Evolutionary conservation across 35 echinoderm and acorn worm genomes (phyloP).

Genomic region (Amphiura filiformis): DNA sequence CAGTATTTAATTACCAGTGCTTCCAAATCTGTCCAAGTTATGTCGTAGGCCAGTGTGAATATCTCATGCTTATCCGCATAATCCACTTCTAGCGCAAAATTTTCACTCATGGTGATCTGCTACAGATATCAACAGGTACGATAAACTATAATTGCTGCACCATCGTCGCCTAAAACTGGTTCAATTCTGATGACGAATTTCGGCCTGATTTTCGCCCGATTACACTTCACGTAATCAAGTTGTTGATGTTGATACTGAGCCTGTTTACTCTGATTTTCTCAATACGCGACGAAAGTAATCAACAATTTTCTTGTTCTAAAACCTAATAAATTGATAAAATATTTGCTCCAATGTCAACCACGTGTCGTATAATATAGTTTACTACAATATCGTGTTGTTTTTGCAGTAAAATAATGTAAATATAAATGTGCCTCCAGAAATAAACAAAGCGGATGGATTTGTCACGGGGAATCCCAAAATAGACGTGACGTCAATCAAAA

Average conservation of each 20-base stretch:
- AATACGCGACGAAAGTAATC: not conserved
- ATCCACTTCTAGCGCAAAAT: constrained; percentile 2
- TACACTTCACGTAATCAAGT: not conserved
- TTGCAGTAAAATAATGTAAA: not conserved
- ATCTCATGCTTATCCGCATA: not conserved
- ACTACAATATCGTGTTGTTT: not conserved
- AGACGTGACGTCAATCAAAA: constrained; percentile 1
- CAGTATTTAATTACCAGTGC: not conserved
- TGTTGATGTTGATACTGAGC: not conserved
- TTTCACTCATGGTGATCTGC: not conserved
- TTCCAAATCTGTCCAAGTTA: not conserved
- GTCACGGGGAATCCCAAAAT: not conserved
- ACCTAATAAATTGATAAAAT: no score
- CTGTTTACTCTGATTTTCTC: not conserved
- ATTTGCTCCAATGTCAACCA: not conserved
- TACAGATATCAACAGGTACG: not conserved
- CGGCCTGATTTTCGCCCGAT: not conserved
- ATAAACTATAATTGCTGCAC: not conserved
- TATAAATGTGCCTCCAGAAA: not conserved
- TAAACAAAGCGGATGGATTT: constrained; percentile 2
- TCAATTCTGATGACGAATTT: not conserved
- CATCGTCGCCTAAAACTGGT: not conserved
- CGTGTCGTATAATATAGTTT: not conserved
- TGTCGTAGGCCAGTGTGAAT: not conserved
- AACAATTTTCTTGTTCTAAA: not conserved